These are phyloP conservation scores for Nesoenas mayeri DNA, from an alignment of 2,113 vertebrate species.

Conservation along the genomic window DNA sequence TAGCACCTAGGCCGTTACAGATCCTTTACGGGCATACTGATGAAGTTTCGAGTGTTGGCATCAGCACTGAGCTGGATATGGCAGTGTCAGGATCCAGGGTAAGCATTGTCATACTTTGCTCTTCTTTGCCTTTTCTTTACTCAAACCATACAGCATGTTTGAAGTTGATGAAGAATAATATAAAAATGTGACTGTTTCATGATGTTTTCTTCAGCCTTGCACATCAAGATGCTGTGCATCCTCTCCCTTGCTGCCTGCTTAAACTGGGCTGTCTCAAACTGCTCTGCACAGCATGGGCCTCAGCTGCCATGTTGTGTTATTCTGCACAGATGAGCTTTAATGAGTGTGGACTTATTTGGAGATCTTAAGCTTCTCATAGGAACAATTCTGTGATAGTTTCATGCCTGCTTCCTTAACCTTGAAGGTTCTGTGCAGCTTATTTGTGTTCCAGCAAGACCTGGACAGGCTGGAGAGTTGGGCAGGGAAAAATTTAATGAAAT, in stretches of 20 bases:
- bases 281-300: not conserved
- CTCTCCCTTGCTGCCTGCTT: not conserved
- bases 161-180: not conserved
- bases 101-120: conserved; percentile 20
- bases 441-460: not conserved
- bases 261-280: not conserved
- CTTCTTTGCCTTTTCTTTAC: not conserved
- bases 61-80: conserved; percentile 97
- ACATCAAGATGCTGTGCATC: not conserved
- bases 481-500: too few species aligned
- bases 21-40: conserved; percentile 93
- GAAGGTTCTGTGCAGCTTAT: not conserved
- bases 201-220: not conserved
- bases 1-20: conserved; percentile 90
- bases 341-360: not conserved
- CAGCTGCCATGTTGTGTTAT: not conserved
- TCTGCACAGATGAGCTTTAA: not conserved
- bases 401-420: not conserved
- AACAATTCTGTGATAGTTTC: not conserved
- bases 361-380: not conserved
- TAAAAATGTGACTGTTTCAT: not conserved
- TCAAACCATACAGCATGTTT: not conserved
- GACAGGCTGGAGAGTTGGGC: too few species aligned
- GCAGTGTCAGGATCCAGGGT: conserved; percentile 93
- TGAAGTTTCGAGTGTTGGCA: conserved; percentile 88